Evolutionary conservation across 2,797 vertebrate species (phyloP).

Genomic region (Valencia hispanica): DNA sequence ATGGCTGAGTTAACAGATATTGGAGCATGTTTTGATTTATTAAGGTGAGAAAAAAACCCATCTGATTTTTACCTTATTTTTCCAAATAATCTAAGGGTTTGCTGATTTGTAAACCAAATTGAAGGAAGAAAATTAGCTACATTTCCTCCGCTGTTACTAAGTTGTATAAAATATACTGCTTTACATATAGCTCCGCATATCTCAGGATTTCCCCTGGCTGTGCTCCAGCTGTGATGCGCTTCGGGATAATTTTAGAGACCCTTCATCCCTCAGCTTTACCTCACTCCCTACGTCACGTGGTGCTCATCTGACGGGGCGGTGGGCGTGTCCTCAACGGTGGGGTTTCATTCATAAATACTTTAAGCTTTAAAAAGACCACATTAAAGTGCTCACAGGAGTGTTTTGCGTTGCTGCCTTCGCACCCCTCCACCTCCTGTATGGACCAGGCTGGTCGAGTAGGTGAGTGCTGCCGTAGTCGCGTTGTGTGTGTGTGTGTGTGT

Average conservation of each 20-base stretch:
- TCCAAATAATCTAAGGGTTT: neutral
- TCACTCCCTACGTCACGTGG: constrained; percentile 75
- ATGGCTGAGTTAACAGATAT: neutral
- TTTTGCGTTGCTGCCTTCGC: constrained; percentile 51
- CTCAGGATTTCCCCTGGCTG: neutral
- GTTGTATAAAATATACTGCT: neutral
- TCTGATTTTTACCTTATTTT: neutral
- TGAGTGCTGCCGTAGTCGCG: constrained; percentile 70
- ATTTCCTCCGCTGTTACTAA: neutral
- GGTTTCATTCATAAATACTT: constrained; percentile 94
- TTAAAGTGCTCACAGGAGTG: constrained; percentile 73
- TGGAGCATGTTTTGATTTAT: neutral
- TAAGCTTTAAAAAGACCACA: constrained; percentile 77
- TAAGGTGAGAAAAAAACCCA: neutral
- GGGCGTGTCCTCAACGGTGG: constrained; percentile 80
- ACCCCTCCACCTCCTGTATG: constrained; percentile 58
- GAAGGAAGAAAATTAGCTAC: neutral
- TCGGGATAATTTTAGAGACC: constrained; percentile 17
- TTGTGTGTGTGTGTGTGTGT: constrained; percentile 22
- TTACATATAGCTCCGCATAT: neutral
- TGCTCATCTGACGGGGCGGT: constrained; percentile 72
- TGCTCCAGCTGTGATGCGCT: neutral
- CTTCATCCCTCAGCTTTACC: constrained; percentile 41
- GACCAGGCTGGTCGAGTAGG: constrained; percentile 76
- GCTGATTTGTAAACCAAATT: neutral